Evolutionary conservation across 2,797 vertebrate genomes (phyloP).

Genomic region (Erethizon dorsatum): DNA sequence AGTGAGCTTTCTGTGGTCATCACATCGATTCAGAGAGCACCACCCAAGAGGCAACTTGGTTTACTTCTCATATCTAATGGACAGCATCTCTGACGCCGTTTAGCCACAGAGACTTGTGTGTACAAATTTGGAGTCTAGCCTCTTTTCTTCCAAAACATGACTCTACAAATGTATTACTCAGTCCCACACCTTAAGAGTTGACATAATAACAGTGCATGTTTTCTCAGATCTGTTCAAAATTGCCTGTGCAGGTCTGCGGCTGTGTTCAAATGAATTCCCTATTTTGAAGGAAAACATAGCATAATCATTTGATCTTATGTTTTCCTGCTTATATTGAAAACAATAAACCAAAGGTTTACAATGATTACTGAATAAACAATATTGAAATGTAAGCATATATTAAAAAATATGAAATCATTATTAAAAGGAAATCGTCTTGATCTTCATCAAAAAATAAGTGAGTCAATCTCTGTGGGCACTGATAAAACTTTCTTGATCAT

Average conservation of each 20-base stretch:
- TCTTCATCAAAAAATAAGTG: not conserved
- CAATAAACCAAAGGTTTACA: slow-evolving; percentile 7
- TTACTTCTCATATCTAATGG: not conserved
- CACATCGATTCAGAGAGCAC: not conserved
- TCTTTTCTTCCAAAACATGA: not conserved
- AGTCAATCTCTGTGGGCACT: not conserved
- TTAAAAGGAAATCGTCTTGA: not conserved
- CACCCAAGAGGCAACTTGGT: not conserved
- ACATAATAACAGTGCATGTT: not conserved
- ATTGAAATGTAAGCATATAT: not conserved
- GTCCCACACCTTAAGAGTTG: not conserved
- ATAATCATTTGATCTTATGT: not conserved
- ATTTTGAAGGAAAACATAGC: not conserved
- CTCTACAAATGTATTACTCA: not conserved
- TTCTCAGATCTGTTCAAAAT: slow-evolving; percentile 16
- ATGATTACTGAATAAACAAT: not conserved
- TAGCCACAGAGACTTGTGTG: not conserved
- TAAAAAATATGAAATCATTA: not conserved
- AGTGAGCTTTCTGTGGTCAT: not conserved
- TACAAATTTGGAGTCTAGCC: not conserved
- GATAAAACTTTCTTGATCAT: not conserved
- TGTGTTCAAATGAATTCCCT: slow-evolving; percentile 2
- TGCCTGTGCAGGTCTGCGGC: not conserved
- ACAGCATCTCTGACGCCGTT: not conserved
- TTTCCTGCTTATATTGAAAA: slow-evolving; percentile 54